phyloP scores from a whole-genome alignment of 1,140 invertebrate genomes.

The Melipona quadrifasciata region DNA sequence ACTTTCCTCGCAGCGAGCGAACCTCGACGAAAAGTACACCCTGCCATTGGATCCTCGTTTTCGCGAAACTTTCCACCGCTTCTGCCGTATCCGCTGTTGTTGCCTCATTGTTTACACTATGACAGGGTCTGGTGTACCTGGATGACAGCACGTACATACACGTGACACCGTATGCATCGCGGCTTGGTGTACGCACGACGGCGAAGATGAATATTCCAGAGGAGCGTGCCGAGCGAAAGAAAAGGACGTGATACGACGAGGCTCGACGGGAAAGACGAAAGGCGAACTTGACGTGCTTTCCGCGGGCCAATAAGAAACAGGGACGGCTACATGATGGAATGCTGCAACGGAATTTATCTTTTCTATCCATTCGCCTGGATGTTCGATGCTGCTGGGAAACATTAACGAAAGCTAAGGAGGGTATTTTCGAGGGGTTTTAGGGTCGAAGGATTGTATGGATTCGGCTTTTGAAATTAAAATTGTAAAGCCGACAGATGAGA shows the following conservation, averaged over 20 bases:
- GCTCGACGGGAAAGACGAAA: conserved; percentile 46
- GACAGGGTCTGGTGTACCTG: conserved; percentile 24
- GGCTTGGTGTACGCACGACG: background rate
- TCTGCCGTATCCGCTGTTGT: conserved; percentile 18
- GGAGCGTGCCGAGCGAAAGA: conserved; percentile 5
- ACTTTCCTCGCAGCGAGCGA: background rate
- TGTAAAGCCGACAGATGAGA: too few relatives aligned
- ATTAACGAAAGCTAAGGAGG: background rate
- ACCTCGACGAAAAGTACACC: background rate
- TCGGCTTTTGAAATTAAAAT: too few relatives aligned
- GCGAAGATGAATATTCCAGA: conserved; percentile 44
- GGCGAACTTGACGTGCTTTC: conserved; percentile 45
- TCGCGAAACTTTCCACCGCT: background rate
- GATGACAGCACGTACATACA: conserved; percentile 44
- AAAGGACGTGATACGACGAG: conserved; percentile 39
- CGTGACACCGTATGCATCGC: conserved; percentile 12
- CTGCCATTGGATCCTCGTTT: conserved; percentile 22
- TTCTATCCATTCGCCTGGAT: background rate
- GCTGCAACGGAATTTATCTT: conserved; percentile 6
- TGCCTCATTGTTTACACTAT: conserved; percentile 39
- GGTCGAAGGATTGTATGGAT: too few relatives aligned
- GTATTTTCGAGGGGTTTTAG: too few relatives aligned
- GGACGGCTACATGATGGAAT: conserved; percentile 4
- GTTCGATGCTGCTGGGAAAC: background rate
- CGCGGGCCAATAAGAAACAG: conserved; percentile 30